Conservation (phyloP, 2,113 vertebrate species). For the Dryoscopus gambensis region DNA sequence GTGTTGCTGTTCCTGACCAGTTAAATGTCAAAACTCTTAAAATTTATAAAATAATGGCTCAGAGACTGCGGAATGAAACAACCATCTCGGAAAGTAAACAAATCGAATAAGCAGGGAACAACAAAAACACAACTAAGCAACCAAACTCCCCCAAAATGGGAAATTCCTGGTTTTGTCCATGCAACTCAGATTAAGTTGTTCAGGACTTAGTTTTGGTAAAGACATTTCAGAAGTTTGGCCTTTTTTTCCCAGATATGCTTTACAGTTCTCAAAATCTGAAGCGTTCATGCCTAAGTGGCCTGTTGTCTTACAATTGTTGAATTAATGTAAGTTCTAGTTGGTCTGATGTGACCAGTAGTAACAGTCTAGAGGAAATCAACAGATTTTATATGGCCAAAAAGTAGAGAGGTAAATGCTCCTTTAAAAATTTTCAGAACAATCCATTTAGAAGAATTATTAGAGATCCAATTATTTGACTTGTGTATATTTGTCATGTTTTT, state of each 20-base stretch:
- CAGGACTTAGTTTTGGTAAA: neutral
- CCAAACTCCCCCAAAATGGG: neutral
- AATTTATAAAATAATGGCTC: neutral
- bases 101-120: neutral
- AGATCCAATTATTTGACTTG: neutral
- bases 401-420: neutral
- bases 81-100: fast-evolving
- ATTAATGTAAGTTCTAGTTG: neutral
- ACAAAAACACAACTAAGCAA: neutral
- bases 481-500: neutral
- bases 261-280: neutral
- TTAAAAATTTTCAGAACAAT: neutral
- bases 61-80: neutral
- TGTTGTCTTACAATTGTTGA: neutral
- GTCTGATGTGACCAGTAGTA: neutral
- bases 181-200: neutral
- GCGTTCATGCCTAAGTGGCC: no score
- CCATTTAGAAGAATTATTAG: neutral
- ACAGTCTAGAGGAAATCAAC: neutral
- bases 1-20: neutral
- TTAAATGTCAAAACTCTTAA: neutral
- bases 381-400: neutral
- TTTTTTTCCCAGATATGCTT: neutral
- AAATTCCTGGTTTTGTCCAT: neutral
- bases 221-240: neutral